A percentile compares a stretch with the other conserved stretches of the same genome.
Conservation (phyloP, 1,140 invertebrate genomes). For the Xylocopa sonorina region DNA sequence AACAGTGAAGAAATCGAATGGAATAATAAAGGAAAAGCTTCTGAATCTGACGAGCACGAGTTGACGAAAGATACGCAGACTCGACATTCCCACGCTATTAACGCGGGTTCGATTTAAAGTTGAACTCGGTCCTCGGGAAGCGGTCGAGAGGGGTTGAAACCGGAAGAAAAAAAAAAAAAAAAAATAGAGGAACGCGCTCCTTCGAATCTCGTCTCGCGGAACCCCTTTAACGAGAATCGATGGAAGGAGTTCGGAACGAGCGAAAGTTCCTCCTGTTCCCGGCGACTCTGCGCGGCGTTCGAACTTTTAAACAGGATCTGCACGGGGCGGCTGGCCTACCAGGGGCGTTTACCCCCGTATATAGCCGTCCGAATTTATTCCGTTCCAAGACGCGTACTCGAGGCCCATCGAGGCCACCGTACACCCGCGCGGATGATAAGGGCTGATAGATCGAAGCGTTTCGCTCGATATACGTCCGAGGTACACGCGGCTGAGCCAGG, state of each 20-base stretch:
- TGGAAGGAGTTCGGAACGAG: not conserved
- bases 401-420: not conserved
- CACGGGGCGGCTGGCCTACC: not conserved
- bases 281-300: not conserved
- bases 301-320: slow-evolving; percentile 30
- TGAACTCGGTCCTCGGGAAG: too few relatives aligned
- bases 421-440: slow-evolving; percentile 41
- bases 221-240: slow-evolving; percentile 30
- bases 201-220: not conserved
- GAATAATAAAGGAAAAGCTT: too few relatives aligned
- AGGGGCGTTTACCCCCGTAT: slow-evolving; percentile 10
- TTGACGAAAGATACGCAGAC: too few relatives aligned
- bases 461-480: slow-evolving; percentile 36
- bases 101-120: too few relatives aligned
- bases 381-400: not conserved
- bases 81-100: too few relatives aligned
- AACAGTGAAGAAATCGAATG: too few relatives aligned
- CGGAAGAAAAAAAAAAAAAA: too few relatives aligned
- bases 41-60: too few relatives aligned
- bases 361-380: slow-evolving; percentile 35
- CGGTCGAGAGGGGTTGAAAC: too few relatives aligned
- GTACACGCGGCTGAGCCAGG: not conserved
- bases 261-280: not conserved
- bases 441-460: slow-evolving; percentile 49
- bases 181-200: too few relatives aligned